phyloP scores from a whole-genome alignment of 2,113 vertebrate species.

The Syngnathus scovelli region DNA sequence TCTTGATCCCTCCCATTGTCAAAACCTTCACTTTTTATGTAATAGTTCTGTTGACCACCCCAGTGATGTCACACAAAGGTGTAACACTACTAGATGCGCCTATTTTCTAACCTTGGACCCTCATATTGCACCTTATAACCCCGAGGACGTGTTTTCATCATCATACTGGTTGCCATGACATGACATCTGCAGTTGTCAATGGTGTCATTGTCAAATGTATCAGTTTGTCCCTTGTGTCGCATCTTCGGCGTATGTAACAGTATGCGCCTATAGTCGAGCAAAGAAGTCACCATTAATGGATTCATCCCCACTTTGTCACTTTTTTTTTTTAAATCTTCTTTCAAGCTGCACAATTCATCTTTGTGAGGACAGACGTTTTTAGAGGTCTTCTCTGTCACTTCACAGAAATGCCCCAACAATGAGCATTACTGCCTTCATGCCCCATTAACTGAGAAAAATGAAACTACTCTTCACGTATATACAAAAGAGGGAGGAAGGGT shows the following conservation, averaged over 20 bases:
- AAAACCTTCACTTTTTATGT: slow-evolving; percentile 1
- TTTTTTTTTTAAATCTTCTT: slow-evolving; percentile 14
- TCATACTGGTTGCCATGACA: slow-evolving; percentile 60
- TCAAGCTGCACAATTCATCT: slow-evolving; percentile 27
- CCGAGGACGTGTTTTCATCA: slow-evolving; percentile 54
- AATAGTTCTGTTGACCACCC: not conserved
- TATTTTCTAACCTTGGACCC: slow-evolving; percentile 55
- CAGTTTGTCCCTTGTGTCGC: slow-evolving; percentile 38
- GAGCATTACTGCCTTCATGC: slow-evolving; percentile 56
- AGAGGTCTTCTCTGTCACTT: slow-evolving; percentile 47
- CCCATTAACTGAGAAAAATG: slow-evolving; percentile 61
- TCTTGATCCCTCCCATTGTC: slow-evolving; percentile 17
- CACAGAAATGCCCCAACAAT: slow-evolving; percentile 40
- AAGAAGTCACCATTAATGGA: slow-evolving; percentile 16
- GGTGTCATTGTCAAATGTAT: slow-evolving; percentile 60
- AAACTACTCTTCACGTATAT: slow-evolving; percentile 31
- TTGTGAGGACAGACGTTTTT: slow-evolving; percentile 43
- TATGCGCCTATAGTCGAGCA: slow-evolving; percentile 34
- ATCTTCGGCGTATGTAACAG: slow-evolving; percentile 27
- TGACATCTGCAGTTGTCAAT: slow-evolving; percentile 74
- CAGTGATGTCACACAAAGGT: slow-evolving; percentile 9
- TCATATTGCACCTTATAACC: slow-evolving; percentile 39
- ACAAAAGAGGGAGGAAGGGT: slow-evolving; percentile 14
- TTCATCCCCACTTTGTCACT: slow-evolving; percentile 13
- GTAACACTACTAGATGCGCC: slow-evolving; percentile 7